phyloP scores from a whole-genome alignment of 2,888 invertebrate genomes.

The Orchestes rusci region DNA sequence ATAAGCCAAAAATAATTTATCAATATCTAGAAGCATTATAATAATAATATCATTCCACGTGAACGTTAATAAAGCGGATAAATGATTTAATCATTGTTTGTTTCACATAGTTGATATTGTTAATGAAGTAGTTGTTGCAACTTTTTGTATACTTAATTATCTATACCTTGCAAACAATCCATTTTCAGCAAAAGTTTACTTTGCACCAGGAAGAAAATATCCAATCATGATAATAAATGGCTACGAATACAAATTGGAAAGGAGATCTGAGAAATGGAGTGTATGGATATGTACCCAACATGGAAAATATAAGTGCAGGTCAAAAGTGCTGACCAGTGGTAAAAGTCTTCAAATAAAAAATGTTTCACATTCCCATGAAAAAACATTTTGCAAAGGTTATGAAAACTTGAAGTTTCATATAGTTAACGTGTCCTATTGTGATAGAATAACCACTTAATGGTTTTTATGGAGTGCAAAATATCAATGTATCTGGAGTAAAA shows the following conservation, averaged over 20 bases:
- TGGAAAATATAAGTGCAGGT: conserved; percentile 6
- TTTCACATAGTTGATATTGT: too few species aligned
- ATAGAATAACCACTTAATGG: too few species aligned
- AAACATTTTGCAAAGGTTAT: conserved; percentile 3
- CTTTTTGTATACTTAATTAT: too few species aligned
- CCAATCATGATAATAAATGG: conserved; percentile 18
- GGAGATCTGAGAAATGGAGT: neutral
- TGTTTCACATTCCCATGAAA: conserved; percentile 7
- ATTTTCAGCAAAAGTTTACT: conserved; percentile 15
- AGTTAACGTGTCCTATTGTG: neutral
- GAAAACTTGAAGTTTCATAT: neutral
- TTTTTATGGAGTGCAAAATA: too few species aligned
- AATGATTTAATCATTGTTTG: too few species aligned
- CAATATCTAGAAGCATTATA: too few species aligned
- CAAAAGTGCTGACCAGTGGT: conserved; percentile 3
- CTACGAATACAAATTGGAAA: conserved; percentile 14
- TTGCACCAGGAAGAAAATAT: conserved; percentile 15
- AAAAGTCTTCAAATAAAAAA: conserved; percentile 12
- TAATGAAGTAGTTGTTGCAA: too few species aligned
- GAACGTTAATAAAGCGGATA: too few species aligned
- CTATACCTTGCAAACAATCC: too few species aligned
- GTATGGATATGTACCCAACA: conserved; percentile 12
- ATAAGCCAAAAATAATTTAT: too few species aligned
- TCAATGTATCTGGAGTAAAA: too few species aligned
- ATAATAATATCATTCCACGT: too few species aligned